These are phyloP conservation scores for Thamnophis elegans DNA, from an alignment of 2,797 vertebrate genomes.

Conservation along the genomic window DNA sequence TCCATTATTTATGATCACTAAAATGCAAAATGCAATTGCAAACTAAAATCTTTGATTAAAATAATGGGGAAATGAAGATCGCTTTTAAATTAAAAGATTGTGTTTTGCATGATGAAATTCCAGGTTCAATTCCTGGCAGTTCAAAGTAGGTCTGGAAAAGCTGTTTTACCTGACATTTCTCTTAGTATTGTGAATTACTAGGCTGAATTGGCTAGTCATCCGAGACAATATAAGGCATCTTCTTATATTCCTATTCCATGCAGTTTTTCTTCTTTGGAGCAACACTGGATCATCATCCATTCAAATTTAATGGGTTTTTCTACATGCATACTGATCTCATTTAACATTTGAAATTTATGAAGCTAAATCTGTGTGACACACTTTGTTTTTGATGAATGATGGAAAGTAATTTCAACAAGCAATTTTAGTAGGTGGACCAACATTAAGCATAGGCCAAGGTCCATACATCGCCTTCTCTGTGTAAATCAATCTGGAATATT, in stretches of 20 bases:
- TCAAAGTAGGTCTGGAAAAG: background rate
- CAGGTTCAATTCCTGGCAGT: background rate
- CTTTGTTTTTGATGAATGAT: background rate
- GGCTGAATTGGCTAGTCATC: background rate
- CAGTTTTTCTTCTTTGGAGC: background rate
- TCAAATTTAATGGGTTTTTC: background rate
- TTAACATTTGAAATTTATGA: background rate
- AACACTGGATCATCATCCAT: background rate
- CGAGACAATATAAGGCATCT: background rate
- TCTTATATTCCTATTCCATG: background rate
- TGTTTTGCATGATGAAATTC: background rate
- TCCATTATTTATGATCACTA: slow-evolving; percentile 57
- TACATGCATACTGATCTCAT: background rate
- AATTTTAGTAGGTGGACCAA: background rate
- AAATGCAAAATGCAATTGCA: slow-evolving; percentile 55
- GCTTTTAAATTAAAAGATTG: background rate
- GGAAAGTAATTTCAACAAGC: background rate
- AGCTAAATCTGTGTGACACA: background rate
- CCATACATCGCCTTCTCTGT: background rate
- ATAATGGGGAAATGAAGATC: slow-evolving; percentile 32
- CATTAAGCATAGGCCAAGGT: background rate
- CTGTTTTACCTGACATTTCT: background rate
- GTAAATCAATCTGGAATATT: background rate
- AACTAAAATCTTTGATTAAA: slow-evolving; percentile 51
- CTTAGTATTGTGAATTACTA: background rate